Conservation (phyloP, 1,140 invertebrate genomes). For the Panagrolaimus sp. region DNA sequence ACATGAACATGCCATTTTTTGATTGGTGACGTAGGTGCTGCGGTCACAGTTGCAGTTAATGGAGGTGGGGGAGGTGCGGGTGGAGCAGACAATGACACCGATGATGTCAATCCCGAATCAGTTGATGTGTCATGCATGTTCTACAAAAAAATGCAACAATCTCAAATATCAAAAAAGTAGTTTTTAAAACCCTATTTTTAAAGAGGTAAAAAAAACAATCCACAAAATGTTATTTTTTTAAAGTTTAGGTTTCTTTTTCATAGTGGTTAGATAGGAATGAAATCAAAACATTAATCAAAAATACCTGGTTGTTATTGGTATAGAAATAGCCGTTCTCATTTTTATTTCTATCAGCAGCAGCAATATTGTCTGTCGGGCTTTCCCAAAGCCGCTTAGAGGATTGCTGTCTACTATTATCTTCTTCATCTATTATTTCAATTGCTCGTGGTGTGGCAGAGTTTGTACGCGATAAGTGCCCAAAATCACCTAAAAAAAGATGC, state of each 20-base stretch:
- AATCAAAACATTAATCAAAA: constrained; percentile 14
- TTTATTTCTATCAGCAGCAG: background rate
- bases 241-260: no score
- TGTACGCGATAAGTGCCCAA: constrained; percentile 3
- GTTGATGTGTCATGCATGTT: constrained; percentile 13
- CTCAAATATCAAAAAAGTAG: no score
- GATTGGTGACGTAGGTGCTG: background rate
- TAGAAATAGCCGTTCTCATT: constrained; percentile 8
- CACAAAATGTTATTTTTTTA: no score
- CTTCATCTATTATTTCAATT: background rate
- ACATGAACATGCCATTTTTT: background rate
- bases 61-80: background rate
- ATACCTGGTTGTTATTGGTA: constrained; percentile 1
- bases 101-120: constrained; percentile 4
- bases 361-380: constrained; percentile 7
- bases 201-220: no score
- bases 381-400: constrained; percentile 3
- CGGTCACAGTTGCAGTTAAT: background rate
- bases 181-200: no score
- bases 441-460: constrained; percentile 1
- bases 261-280: no score
- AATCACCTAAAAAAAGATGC: constrained; percentile 6
- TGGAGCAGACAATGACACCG: background rate
- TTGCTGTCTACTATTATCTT: background rate
- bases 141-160: background rate